A percentile compares a stretch with the other conserved stretches of the same genome.
These are phyloP conservation scores for Cryptus armator DNA, from an alignment of 2,888 invertebrate species.

Conservation along the genomic window DNA sequence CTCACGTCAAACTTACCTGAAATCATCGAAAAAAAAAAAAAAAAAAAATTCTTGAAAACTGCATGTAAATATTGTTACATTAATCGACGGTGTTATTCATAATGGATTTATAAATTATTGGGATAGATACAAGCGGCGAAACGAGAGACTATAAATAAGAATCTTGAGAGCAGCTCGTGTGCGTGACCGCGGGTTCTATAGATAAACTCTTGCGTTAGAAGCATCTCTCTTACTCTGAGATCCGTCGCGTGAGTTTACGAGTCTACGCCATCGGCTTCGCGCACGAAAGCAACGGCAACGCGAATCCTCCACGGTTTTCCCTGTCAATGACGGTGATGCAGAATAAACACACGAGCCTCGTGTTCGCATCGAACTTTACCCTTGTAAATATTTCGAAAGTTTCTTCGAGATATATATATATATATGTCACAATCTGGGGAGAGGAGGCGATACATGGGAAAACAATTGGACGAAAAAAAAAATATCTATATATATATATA, in stretches of 20 bases:
- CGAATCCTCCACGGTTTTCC: constrained; percentile 10
- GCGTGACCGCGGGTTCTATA: constrained; percentile 62
- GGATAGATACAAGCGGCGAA: constrained; percentile 19
- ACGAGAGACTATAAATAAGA: constrained; percentile 64
- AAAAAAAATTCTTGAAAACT: background rate
- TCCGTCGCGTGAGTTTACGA: constrained; percentile 31
- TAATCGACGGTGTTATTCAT: background rate
- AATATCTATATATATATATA: background rate
- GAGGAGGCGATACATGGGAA: no score
- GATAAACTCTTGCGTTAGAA: constrained; percentile 62
- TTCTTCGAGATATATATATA: background rate
- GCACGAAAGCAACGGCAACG: constrained; percentile 24
- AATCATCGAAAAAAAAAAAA: constrained; percentile 63
- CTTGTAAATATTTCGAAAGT: background rate
- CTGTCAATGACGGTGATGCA: constrained; percentile 38
- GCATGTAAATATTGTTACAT: background rate
- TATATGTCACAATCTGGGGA: no score
- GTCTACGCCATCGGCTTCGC: constrained; percentile 16
- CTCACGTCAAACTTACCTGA: constrained; percentile 71
- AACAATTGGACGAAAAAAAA: constrained; percentile 5
- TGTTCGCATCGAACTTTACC: background rate
- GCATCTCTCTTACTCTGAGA: background rate
- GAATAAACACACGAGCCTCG: background rate
- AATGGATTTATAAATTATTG: constrained; percentile 24
- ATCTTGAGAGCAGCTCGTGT: constrained; percentile 48